Evolutionary conservation across 2,113 vertebrate species (phyloP), one percentile per base, ranked within the genome.

Genomic region (Piprites chloris): DNA sequence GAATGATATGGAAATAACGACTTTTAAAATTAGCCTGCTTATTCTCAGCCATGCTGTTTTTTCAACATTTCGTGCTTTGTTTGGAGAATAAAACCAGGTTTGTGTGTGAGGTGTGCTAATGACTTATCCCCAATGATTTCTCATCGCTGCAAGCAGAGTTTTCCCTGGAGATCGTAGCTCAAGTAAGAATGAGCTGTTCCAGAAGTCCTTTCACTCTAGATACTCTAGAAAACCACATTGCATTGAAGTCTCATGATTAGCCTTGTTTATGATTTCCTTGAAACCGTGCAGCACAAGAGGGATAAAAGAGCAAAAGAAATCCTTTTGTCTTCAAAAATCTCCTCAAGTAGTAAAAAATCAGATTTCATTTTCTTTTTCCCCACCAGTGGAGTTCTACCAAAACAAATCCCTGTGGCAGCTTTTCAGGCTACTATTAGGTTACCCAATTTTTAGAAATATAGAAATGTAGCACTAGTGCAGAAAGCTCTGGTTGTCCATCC

Each of bases 51-150:
- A 39, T 49, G 52, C 24, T 56, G 42, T 68, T 87, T 52, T 47
- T 65, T 86, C 52, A 78, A 6, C 33, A 8, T 59, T 71, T 77
- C 39, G 35, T 5, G 3, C 55, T 71, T 67, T 0, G 0, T 66
- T 73, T 80, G 62, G 39, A 77, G 65, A 67, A 37, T 16, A 46
- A 63, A 73, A 83, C 47, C 27, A 67, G 59, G 17, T 59, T 80
- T 74, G 30, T 3, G 8, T 42, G 59, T 14, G 71, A 68, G 42
- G 26, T 66, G 35, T 35, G 71, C 79, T n/a, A 73, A 50, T 58
- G 46, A 17, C 26, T 79, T 61, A 3, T 16, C 69, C n/a, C 28
- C 71, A 53, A 42, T 58, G n/a, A 33, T 71, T 69, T 37, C 28
- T 55, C 67, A 8, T n/a, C 32, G 32, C 72, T 85, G 50, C 49